These are phyloP conservation scores for Poliocrania exsul DNA, from an alignment of 2,797 vertebrate species.

Conservation along the genomic window DNA sequence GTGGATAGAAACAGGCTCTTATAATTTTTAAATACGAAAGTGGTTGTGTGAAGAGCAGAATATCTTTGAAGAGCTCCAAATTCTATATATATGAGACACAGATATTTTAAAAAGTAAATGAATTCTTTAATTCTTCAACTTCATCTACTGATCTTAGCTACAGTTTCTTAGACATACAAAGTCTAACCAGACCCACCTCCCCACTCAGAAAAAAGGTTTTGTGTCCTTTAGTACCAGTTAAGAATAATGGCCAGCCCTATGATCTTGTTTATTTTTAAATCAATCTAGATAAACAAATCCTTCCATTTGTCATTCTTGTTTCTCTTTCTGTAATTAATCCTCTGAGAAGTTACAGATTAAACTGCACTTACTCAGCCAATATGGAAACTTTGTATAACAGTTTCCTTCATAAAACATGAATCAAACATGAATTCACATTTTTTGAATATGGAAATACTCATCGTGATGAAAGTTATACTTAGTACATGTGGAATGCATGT, in stretches of 20 bases:
- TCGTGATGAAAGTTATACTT: constrained; percentile 70
- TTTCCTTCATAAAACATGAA: constrained; percentile 62
- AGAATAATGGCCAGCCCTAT: neutral
- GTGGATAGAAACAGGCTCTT: neutral
- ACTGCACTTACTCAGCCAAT: constrained; percentile 30
- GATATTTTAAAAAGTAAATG: neutral
- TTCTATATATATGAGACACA: neutral
- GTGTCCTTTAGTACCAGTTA: neutral
- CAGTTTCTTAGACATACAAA: neutral
- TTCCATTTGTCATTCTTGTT: constrained; percentile 48
- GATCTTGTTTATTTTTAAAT: constrained; percentile 66
- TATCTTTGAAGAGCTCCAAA: neutral
- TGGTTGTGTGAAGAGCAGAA: neutral
- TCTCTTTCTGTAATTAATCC: constrained; percentile 60
- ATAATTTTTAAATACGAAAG: neutral
- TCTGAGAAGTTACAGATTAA: constrained; percentile 64
- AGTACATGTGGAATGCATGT: constrained; percentile 65
- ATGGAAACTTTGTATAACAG: constrained; percentile 46
- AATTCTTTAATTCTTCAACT: neutral
- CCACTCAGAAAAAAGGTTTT: neutral
- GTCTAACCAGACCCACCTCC: neutral
- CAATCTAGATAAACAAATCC: constrained; percentile 54
- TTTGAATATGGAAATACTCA: constrained; percentile 66
- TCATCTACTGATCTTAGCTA: neutral
- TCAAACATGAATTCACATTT: constrained; percentile 48